phyloP scores from a whole-genome alignment of 2,113 vertebrate species.

The Ctenodactylus gundi region DNA sequence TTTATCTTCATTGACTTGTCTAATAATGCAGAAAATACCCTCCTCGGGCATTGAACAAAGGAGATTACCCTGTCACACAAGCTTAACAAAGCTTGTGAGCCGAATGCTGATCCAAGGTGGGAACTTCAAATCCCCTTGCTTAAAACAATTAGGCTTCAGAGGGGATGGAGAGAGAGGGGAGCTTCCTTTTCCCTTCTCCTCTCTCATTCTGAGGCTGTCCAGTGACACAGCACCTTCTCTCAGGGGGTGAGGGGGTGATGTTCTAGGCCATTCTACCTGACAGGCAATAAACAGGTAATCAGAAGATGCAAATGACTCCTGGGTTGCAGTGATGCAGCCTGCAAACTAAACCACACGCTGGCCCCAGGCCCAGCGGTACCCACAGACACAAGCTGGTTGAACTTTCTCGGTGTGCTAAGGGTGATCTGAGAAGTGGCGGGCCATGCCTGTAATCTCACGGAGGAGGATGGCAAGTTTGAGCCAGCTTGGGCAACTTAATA shows the following conservation, averaged over 20 bases:
- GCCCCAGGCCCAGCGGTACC: not conserved
- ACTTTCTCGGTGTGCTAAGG: not conserved
- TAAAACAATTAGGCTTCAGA: constrained; percentile 35
- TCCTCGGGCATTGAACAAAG: constrained; percentile 64
- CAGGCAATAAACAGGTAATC: not conserved
- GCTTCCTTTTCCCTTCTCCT: not conserved
- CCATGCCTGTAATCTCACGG: no score
- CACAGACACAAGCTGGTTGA: not conserved
- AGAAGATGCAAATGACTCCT: not conserved
- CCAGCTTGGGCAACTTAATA: not conserved
- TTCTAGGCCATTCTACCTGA: not conserved
- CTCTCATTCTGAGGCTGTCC: not conserved
- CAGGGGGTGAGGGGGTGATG: accelerated
- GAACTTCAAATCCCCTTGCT: not conserved
- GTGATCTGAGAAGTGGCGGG: not conserved
- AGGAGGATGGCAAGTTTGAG: not conserved
- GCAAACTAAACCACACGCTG: not conserved
- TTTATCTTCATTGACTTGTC: constrained; percentile 66
- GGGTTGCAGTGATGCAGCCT: not conserved
- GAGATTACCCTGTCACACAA: constrained; percentile 67
- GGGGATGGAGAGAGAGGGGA: not conserved
- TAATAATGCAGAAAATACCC: constrained; percentile 68
- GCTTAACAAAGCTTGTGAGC: constrained; percentile 36
- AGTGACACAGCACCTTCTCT: not conserved
- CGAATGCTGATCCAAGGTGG: constrained; percentile 13